phyloP scores from a whole-genome alignment of 2,888 invertebrate genomes.

The Dioctria linearis region DNA sequence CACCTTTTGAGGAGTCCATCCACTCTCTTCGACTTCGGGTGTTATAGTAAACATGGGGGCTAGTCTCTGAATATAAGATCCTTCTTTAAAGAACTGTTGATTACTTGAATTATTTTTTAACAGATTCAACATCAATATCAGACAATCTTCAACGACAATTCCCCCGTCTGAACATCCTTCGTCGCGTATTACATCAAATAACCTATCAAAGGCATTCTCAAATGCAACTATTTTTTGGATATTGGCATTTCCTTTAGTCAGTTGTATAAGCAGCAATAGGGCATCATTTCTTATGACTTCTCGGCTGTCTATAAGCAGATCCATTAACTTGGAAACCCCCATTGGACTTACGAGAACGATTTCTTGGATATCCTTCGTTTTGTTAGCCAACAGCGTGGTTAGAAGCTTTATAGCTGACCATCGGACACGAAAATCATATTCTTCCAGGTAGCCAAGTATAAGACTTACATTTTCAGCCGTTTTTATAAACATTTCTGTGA shows the following conservation, averaged over 20 bases:
- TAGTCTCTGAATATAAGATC: constrained; percentile 92
- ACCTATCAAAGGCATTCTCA: constrained; percentile 96
- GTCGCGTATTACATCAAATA: constrained; percentile 92
- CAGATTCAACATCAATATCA: constrained; percentile 92
- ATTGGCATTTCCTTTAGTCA: constrained; percentile 92
- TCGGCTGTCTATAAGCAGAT: constrained; percentile 91
- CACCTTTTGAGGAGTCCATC: constrained; percentile 95
- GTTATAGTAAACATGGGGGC: constrained; percentile 90
- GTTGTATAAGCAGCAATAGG: constrained; percentile 88
- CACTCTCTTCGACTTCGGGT: constrained; percentile 79
- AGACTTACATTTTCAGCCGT: constrained; percentile 86
- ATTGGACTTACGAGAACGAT: constrained; percentile 92
- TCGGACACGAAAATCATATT: constrained; percentile 95
- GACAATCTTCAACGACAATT: constrained; percentile 98
- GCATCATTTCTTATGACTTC: constrained; percentile 98
- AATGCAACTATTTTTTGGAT: constrained; percentile 99
- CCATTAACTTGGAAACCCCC: constrained; percentile 98
- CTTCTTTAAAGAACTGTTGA: constrained; percentile 98
- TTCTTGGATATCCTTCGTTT: constrained; percentile 90
- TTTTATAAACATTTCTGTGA: constrained; percentile 98
- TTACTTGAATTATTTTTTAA: constrained; percentile 96
- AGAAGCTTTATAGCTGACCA: constrained; percentile 92
- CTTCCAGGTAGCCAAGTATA: constrained; percentile 88
- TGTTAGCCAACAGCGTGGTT: constrained; percentile 88
- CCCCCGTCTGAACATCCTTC: constrained; percentile 96